Base-by-base conservation (phyloP, 2,113 vertebrate species). In the Callionymus lyra region DNA sequence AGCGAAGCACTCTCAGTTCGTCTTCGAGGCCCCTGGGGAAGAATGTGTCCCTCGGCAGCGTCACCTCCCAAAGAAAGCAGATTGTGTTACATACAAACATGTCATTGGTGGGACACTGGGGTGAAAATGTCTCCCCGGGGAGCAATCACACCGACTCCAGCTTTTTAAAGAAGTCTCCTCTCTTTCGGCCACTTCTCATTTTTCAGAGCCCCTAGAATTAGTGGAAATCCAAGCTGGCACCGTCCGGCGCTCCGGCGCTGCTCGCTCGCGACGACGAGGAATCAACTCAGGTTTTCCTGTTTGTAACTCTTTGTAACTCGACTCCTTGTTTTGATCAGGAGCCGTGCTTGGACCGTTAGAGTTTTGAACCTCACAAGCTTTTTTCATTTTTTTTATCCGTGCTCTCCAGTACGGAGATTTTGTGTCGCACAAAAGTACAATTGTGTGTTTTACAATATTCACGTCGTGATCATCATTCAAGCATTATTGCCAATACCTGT, bases 31-130 rank as follows among this genome's bases (percentile, higher is more conserved):
- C 46, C 34, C 60, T 21, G 4, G 60, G 39, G 65, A 70, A 50
- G 58, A 79, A 65, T 68, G 59, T 2, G 68, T 66, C 68, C 56
- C 42, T 39, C 63, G 51, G 45, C 51, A 76, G 55, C 41, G 59
- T 70, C 76, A 65, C 56, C 70, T 63, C 78, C 61, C 47, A 60
- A 63, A 72, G 66, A 78, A 71, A 66, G 65, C 74, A 49, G 59
- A 68, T 82, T 71, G 58, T 63, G 65, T 79, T 79, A 65, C 77
- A 72, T 69, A 31, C 76, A 73, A 68, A 68, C 69, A 72, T 79
- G 76, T 73, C 74, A 72, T 74, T 69, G 72, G 72, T 57, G 65
- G 69, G 75, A 69, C 72, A 53, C 65, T 57, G 11, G 50, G 60
- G 57, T 70, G 58, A 59, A 65, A 70, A 74, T 72, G 68, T 75